Percentiles rank a stretch among this genome's conserved stretches.
Evolutionary conservation across 2,888 invertebrate genomes (phyloP).

Genomic region (Oscheius sp.): DNA sequence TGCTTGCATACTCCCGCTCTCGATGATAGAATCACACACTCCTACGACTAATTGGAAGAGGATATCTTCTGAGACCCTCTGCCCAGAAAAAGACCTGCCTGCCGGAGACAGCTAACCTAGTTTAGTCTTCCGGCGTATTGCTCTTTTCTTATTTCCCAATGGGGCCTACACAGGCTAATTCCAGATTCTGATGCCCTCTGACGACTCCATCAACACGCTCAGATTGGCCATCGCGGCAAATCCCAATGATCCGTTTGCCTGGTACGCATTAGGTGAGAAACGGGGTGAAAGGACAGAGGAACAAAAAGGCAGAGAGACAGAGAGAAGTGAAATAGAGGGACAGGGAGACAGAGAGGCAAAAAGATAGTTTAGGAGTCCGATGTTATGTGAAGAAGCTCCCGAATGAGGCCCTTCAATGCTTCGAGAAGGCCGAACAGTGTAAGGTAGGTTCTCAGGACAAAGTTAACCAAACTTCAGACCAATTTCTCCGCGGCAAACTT

Average conservation of each 20-base stretch:
- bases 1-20: too few species aligned
- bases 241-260: conserved; percentile 49
- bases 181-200: conserved; percentile 11
- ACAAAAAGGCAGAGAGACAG: too few species aligned
- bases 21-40: too few species aligned
- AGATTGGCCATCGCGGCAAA: conserved; percentile 39
- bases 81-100: neutral
- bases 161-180: neutral
- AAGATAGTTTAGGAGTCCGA: conserved; percentile 37
- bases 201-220: conserved; percentile 24
- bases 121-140: neutral
- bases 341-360: too few species aligned
- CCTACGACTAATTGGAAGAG: too few species aligned
- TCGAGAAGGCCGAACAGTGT: conserved; percentile 41
- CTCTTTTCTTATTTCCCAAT: neutral
- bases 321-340: too few species aligned
- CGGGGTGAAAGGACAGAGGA: too few species aligned
- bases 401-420: conserved; percentile 42
- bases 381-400: conserved; percentile 36
- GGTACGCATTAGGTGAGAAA: conserved; percentile 42
- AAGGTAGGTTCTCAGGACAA: conserved; percentile 28
- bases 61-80: too few species aligned
- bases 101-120: neutral
- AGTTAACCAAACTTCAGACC: conserved; percentile 8
- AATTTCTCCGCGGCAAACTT: conserved; percentile 45